These are phyloP conservation scores for Pogonomyrmex californicus DNA, from an alignment of 1,140 invertebrate genomes.

Conservation along the genomic window DNA sequence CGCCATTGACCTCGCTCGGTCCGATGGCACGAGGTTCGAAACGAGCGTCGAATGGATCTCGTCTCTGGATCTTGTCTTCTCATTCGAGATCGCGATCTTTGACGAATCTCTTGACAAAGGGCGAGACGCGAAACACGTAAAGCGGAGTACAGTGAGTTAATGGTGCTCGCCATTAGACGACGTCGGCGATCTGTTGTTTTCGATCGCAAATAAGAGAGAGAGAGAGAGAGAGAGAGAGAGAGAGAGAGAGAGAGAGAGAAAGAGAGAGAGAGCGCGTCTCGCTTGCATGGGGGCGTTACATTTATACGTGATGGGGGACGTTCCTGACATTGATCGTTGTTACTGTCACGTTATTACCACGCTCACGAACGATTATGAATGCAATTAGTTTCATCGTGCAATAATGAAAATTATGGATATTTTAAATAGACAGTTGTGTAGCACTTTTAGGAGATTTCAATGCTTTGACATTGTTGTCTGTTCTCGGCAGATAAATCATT, in stretches of 20 bases:
- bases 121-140: background rate
- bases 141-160: background rate
- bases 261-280: background rate
- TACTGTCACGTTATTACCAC: conserved; percentile 46
- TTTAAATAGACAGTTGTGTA: background rate
- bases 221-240: background rate
- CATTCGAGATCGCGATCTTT: background rate
- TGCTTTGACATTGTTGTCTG: background rate
- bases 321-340: conserved; percentile 62
- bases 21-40: background rate
- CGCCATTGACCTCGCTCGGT: conserved; percentile 69
- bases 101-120: background rate
- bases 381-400: background rate
- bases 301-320: conserved; percentile 49
- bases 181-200: conserved; percentile 49
- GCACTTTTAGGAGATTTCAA: conserved; percentile 11
- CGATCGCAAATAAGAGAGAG: conserved; percentile 25
- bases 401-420: background rate
- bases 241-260: background rate
- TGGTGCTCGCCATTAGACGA: conserved; percentile 25
- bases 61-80: background rate
- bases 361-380: conserved; percentile 17
- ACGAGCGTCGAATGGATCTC: background rate
- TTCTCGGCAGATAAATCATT: conserved; percentile 12
- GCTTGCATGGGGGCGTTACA: conserved; percentile 61